phyloP scores from a whole-genome alignment of 2,888 invertebrate species.

The Catocala fraxini region DNA sequence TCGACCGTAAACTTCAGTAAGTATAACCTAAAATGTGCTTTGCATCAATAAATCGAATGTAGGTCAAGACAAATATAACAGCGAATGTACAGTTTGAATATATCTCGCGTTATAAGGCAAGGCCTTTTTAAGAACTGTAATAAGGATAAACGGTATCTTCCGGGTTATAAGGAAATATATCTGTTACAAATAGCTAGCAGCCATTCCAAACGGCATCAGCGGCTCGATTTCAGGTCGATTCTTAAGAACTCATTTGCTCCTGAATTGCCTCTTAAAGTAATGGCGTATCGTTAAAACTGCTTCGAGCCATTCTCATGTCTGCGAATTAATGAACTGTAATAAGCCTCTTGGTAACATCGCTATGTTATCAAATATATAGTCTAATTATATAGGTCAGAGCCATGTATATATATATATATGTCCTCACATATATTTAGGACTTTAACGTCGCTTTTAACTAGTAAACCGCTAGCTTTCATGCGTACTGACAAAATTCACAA shows the following conservation, averaged over 20 bases:
- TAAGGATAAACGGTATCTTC: constrained; percentile 23
- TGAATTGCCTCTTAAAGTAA: constrained; percentile 68
- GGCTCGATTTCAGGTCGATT: constrained; percentile 51
- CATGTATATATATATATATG: no score
- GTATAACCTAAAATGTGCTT: no score
- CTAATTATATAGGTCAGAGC: no score
- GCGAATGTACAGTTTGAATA: no score
- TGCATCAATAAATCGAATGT: no score
- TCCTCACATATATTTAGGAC: no score
- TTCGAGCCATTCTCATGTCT: constrained; percentile 61
- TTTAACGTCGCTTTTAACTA: no score
- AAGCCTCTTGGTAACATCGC: constrained; percentile 52
- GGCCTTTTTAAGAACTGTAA: constrained; percentile 16
- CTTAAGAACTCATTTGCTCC: constrained; percentile 61
- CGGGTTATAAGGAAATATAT: constrained; percentile 28
- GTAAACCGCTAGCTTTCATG: no score
- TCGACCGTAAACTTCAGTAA: no score
- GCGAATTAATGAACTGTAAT: constrained; percentile 73
- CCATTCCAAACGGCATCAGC: constrained; percentile 40
- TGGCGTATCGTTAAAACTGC: constrained; percentile 67
- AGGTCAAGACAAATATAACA: no score
- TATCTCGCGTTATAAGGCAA: background rate
- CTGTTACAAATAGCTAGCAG: constrained; percentile 26
- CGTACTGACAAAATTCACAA: no score
- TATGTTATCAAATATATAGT: background rate